Evolutionary conservation across 2,113 vertebrate species (phyloP).

Genomic region (Callipepla squamata): DNA sequence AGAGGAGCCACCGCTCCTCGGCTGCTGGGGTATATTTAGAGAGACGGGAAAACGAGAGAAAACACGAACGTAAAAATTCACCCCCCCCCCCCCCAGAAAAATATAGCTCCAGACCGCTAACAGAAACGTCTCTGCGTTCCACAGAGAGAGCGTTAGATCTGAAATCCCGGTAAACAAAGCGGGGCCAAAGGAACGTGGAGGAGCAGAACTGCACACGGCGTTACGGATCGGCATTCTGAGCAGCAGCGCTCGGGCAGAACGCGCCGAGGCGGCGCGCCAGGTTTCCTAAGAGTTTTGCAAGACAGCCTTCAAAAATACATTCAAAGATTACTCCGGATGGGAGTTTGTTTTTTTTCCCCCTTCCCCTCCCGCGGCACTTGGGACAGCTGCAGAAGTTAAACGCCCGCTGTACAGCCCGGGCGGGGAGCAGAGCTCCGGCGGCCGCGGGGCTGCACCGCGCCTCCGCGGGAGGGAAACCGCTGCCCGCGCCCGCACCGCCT

Average conservation of each 20-base stretch:
- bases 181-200: rapidly evolving
- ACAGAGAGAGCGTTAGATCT: not conserved
- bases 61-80: rapidly evolving
- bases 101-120: not conserved
- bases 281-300: not conserved
- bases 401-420: rapidly evolving
- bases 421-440: no score
- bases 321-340: rapidly evolving
- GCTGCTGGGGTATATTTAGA: not conserved
- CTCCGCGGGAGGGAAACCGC: no score
- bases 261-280: not conserved
- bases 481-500: constrained; percentile 45
- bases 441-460: no score
- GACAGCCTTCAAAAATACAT: rapidly evolving
- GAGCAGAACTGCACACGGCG: rapidly evolving
- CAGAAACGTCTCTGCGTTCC: not conserved
- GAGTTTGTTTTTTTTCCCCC: not conserved
- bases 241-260: not conserved
- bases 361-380: not conserved
- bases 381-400: not conserved
- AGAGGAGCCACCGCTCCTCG: not conserved
- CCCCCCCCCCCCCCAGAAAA: not conserved
- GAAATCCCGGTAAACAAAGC: not conserved
- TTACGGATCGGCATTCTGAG: not conserved
- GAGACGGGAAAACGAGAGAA: not conserved